These are phyloP conservation scores for Ecliptopera silaceata DNA, from an alignment of 2,888 invertebrate species.

Conservation along the genomic window DNA sequence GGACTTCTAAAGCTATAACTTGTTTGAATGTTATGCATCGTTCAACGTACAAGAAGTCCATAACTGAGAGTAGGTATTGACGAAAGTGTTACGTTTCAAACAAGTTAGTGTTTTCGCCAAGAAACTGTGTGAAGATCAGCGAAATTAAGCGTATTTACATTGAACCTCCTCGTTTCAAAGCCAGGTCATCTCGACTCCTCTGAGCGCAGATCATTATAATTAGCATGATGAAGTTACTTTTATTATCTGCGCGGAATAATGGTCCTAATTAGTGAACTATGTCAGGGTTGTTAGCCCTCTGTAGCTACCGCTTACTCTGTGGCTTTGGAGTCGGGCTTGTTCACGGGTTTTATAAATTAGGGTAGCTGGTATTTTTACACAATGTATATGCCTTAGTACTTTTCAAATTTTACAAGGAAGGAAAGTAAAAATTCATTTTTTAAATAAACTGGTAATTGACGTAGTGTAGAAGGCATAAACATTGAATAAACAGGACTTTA, in stretches of 20 bases:
- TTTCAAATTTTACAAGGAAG: no score
- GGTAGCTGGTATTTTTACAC: neutral
- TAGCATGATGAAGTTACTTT: constrained; percentile 24
- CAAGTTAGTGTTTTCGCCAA: no score
- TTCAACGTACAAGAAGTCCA: neutral
- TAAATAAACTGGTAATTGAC: no score
- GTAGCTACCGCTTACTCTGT: neutral
- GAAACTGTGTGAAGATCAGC: neutral
- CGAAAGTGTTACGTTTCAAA: no score
- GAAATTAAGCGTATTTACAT: neutral
- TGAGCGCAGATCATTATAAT: constrained; percentile 18
- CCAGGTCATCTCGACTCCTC: neutral
- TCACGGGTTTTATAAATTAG: neutral
- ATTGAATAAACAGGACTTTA: no score
- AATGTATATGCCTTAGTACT: no score
- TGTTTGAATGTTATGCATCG: neutral
- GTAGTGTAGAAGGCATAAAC: no score
- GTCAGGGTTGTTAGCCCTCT: constrained; percentile 7
- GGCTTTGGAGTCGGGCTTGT: constrained; percentile 1
- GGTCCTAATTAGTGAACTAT: constrained; percentile 25
- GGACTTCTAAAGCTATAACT: neutral
- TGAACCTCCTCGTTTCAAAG: neutral
- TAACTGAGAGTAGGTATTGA: no score
- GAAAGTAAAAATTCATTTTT: no score
- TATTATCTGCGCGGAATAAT: constrained; percentile 18